These are phyloP conservation scores for Odobenus rosmarus DNA, from an alignment of 2,113 vertebrate species.

Conservation along the genomic window DNA sequence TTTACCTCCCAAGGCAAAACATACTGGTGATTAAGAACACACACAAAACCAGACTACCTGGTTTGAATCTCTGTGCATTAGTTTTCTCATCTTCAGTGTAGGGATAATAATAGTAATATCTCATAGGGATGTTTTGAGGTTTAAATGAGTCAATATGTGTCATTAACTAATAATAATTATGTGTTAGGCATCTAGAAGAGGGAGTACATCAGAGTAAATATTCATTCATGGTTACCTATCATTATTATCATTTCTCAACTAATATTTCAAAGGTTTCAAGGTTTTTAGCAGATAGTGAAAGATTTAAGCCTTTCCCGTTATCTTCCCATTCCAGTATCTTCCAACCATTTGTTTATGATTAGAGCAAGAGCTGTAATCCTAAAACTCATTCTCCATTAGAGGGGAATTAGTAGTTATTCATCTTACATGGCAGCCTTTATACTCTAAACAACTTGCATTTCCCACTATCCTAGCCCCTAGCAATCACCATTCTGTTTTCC, in stretches of 20 bases:
- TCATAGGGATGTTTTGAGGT: background rate
- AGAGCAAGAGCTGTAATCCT: background rate
- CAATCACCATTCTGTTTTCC: background rate
- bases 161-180: background rate
- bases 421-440: background rate
- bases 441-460: background rate
- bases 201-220: background rate
- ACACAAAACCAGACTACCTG: background rate
- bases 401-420: background rate
- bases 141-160: background rate
- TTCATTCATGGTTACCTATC: background rate
- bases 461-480: background rate
- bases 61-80: background rate
- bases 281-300: background rate
- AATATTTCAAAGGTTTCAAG: background rate
- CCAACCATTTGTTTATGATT: background rate
- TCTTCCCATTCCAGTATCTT: background rate
- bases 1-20: background rate
- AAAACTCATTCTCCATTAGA: background rate
- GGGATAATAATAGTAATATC: background rate
- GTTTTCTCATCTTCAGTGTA: background rate
- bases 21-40: background rate
- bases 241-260: background rate
- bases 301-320: background rate
- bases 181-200: background rate